Evolutionary conservation across 2,888 invertebrate genomes (phyloP), one percentile per base, ranked within the genome.

Genomic region (Camponotus fellah): DNA sequence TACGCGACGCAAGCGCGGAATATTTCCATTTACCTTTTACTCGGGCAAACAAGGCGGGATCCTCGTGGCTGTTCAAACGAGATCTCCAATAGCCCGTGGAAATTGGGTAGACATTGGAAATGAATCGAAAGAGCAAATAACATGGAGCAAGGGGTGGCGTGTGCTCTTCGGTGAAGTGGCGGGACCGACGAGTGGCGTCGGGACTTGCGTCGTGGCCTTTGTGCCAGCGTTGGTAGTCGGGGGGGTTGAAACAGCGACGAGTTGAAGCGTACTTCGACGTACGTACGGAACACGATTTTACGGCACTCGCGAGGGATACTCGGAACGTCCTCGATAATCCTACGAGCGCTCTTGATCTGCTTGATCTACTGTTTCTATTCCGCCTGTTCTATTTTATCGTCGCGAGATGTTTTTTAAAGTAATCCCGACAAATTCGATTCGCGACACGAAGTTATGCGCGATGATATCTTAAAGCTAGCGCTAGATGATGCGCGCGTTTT

Each of bases 31-130:
- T 90, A 88, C 91, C 88, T 90, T 91, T 92, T 89, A 88, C 84
- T 84, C 60, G 65, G 80, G 80, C 90, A 88, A 91, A 90, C 89
- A 91, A 92, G 89, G 83, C 82, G 66, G 71, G 77, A 76, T 86
- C 85, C 84, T 85, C 84, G 66, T 66, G 81, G 60, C 82, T 82
- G 84, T 86, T 87, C 86, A 86, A 85, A 87, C 87, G 90, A 86
- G 86, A 89, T 87, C 91, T 86, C 88, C 91, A 88, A 91, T 90
- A 87, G 87, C 85, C 88, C 86, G 88, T 90, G 89, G 91, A 92
- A 92, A 92, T 92, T 92, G 92, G 90, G 91, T 91, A 91, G 92
- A 93, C 92, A 92, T 91, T 91, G 91, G 91, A 91, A 92, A 92
- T 91, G 92, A 92, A 92, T 92, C 91, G 92, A 91, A 91, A 91